Conservation (phyloP, 2,113 vertebrate species). For the Thunnus maccoyii region DNA sequence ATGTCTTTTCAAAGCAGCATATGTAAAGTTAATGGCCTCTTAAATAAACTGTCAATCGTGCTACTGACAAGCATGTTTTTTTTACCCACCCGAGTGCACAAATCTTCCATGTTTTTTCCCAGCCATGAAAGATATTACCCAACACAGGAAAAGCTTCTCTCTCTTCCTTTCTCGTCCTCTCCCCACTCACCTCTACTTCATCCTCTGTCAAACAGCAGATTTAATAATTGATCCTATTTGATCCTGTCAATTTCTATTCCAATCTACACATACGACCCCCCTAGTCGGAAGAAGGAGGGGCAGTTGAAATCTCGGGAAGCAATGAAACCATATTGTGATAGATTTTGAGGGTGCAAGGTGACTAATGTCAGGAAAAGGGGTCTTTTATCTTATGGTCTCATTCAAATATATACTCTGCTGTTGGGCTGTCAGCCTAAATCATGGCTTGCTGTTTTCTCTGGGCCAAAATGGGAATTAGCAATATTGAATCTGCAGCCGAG, state of each 20-base stretch:
- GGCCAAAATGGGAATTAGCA: conserved; percentile 80
- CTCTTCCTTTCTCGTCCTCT: conserved; percentile 12
- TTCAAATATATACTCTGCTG: conserved; percentile 74
- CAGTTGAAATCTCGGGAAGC: conserved; percentile 58
- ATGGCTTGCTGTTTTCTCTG: conserved; percentile 60
- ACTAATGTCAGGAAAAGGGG: conserved; percentile 61
- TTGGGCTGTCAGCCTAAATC: conserved; percentile 75
- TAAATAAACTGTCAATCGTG: conserved; percentile 87
- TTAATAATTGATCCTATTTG: conserved; percentile 82
- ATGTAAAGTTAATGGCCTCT: conserved; percentile 88
- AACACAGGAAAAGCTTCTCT: conserved; percentile 43
- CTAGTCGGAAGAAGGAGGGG: conserved; percentile 23
- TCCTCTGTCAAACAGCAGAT: conserved; percentile 74
- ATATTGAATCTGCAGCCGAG: conserved; percentile 73
- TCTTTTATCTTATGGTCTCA: conserved; percentile 73
- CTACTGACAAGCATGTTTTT: conserved; percentile 65
- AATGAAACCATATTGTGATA: conserved; percentile 45
- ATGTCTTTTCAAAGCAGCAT: conserved; percentile 74
- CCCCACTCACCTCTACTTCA: conserved; percentile 24
- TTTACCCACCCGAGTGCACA: conserved; percentile 62
- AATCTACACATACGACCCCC: conserved; percentile 67
- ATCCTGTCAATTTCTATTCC: conserved; percentile 81
- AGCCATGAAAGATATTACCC: conserved; percentile 62
- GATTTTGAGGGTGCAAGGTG: conserved; percentile 66
- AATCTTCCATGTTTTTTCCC: conserved; percentile 52